A percentile compares a stretch with the other conserved stretches of the same genome.
These are phyloP conservation scores for Allolobophora icterica DNA, from an alignment of 2,888 invertebrate genomes.

Conservation along the genomic window DNA sequence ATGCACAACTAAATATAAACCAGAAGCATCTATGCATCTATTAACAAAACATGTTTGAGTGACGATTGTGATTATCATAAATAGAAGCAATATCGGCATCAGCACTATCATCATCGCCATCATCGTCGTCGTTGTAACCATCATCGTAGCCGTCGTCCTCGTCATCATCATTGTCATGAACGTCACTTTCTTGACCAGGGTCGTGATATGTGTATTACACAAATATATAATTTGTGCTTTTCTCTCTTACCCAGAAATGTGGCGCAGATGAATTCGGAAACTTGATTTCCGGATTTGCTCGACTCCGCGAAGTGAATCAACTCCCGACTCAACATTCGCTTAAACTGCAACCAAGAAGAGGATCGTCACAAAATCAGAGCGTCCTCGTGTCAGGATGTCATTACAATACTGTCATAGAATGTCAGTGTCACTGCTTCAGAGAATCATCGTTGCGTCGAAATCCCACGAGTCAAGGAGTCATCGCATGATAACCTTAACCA, in stretches of 20 bases:
- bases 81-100: background rate
- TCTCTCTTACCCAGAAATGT: conserved; percentile 97
- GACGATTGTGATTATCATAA: background rate
- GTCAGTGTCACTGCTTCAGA: background rate
- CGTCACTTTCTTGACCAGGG: background rate
- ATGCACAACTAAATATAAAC: background rate
- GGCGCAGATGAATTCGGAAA: conserved; percentile 98
- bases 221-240: background rate
- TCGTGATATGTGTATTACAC: background rate
- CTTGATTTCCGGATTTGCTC: conserved; percentile 97
- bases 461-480: too few relatives aligned
- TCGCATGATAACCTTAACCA: too few relatives aligned
- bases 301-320: conserved; percentile 98
- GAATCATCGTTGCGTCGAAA: background rate
- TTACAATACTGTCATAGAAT: background rate
- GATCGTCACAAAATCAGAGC: background rate
- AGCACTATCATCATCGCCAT: too few relatives aligned
- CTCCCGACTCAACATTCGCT: conserved; percentile 99
- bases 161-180: too few relatives aligned
- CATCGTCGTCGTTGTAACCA: too few relatives aligned
- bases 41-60: too few relatives aligned
- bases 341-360: conserved; percentile 76
- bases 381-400: background rate
- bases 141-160: too few relatives aligned
- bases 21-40: too few relatives aligned